Conservation (phyloP, 2,113 vertebrate species). For the Pseudorhombus dupliciocellatus region DNA sequence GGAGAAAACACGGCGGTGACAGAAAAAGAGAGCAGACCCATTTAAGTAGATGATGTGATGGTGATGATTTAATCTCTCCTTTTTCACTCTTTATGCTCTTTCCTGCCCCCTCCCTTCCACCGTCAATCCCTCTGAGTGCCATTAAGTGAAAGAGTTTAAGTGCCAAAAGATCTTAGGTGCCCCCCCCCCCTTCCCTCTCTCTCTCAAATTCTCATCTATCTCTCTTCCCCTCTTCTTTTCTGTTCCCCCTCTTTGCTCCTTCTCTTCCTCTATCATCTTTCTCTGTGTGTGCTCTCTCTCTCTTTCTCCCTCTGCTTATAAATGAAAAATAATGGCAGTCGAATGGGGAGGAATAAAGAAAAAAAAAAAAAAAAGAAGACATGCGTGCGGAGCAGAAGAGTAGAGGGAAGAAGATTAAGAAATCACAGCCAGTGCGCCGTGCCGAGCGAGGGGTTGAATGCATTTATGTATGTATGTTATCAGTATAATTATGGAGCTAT, state of each 20-base stretch:
- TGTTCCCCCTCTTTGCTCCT: slow-evolving; percentile 22
- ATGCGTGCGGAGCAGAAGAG: slow-evolving; percentile 63
- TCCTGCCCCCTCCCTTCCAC: slow-evolving; percentile 65
- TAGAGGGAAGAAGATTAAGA: slow-evolving; percentile 78
- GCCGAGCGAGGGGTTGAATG: slow-evolving; percentile 76
- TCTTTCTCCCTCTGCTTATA: slow-evolving; percentile 74
- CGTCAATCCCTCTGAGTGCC: slow-evolving; percentile 89
- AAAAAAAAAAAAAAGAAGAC: slow-evolving; percentile 72
- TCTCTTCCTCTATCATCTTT: slow-evolving; percentile 50
- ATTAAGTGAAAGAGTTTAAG: slow-evolving; percentile 90
- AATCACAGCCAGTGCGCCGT: slow-evolving; percentile 74
- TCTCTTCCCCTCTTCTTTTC: slow-evolving; percentile 45
- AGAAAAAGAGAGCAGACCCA: slow-evolving; percentile 84
- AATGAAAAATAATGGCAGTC: slow-evolving; percentile 84
- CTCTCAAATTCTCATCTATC: slow-evolving; percentile 61
- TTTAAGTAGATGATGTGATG: slow-evolving; percentile 86
- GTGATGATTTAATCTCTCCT: slow-evolving; percentile 97
- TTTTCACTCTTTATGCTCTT: slow-evolving; percentile 81
- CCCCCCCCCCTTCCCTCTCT: slow-evolving; percentile 60
- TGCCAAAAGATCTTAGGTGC: slow-evolving; percentile 79
- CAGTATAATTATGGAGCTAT: slow-evolving; percentile 79
- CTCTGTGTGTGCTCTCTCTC: neutral
- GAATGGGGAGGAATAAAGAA: slow-evolving; percentile 76
- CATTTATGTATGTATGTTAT: slow-evolving; percentile 81
- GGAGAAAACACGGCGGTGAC: slow-evolving; percentile 92